These are phyloP conservation scores for Labrus mixtus DNA, from an alignment of 2,113 vertebrate species.

Conservation along the genomic window DNA sequence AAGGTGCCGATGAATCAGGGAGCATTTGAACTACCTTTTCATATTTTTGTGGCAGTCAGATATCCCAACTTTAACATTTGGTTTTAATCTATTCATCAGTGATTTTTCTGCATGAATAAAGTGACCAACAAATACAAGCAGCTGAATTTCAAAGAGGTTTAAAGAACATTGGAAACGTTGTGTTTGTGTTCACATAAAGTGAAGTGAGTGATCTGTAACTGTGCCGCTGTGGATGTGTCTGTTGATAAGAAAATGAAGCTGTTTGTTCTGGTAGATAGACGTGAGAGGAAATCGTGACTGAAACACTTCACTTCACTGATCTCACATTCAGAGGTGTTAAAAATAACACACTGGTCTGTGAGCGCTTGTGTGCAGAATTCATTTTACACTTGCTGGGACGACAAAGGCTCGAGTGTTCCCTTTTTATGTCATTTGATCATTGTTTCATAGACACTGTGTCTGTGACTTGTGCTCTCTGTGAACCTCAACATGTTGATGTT, in stretches of 20 bases:
- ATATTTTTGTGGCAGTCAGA: no score
- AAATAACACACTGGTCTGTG: not conserved
- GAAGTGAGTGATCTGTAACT: no score
- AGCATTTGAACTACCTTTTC: not conserved
- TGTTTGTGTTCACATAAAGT: no score
- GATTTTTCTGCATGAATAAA: no score
- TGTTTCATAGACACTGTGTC: not conserved
- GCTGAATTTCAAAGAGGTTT: no score
- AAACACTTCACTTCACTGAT: not conserved
- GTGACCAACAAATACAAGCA: no score
- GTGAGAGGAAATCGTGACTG: not conserved
- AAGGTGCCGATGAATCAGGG: not conserved
- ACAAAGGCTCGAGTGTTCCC: not conserved
- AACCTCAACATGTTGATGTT: not conserved
- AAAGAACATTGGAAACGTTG: no score
- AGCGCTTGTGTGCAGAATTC: not conserved
- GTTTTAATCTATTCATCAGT: no score
- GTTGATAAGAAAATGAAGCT: no score
- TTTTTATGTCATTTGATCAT: no score
- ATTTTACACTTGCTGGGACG: not conserved
- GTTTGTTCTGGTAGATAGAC: not conserved
- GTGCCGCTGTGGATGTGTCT: no score
- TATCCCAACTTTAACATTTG: no score
- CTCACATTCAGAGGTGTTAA: conserved; percentile 12
- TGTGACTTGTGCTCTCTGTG: not conserved